A percentile compares a stretch with the other conserved stretches of the same genome.
Conservation (phyloP, 2,113 vertebrate species). For the Chaetorhynchus papuensis region DNA sequence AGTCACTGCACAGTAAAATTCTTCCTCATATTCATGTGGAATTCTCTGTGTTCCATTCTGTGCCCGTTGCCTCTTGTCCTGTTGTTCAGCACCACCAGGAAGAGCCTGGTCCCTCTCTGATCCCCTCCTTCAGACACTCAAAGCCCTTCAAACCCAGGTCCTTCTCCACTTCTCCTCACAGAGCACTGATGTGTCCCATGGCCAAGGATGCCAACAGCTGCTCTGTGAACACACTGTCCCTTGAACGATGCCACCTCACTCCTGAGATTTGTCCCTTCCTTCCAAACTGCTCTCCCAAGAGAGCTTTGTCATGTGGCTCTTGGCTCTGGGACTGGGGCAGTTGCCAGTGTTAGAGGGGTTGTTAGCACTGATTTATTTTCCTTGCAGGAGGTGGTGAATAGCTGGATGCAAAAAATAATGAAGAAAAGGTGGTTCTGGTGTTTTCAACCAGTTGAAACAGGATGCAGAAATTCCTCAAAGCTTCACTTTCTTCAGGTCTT, state of each 20-base stretch:
- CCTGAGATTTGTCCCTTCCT: neutral
- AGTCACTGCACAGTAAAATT: neutral
- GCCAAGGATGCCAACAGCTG: neutral
- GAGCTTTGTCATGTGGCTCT: neutral
- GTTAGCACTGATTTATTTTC: neutral
- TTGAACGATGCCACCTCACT: neutral
- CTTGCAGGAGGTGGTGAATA: neutral
- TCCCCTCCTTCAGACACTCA: neutral
- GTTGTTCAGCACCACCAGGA: neutral
- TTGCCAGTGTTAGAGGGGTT: neutral
- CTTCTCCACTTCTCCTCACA: neutral
- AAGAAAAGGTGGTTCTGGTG: neutral
- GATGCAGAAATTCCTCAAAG: neutral
- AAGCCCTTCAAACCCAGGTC: neutral
- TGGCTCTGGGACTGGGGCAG: neutral
- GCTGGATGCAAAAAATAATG: neutral
- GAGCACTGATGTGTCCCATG: fast-evolving
- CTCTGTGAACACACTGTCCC: neutral
- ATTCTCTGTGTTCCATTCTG: neutral
- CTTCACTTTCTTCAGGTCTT: neutral
- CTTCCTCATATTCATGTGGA: neutral
- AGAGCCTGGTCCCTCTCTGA: neutral
- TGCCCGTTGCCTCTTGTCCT: neutral
- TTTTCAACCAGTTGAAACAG: neutral
- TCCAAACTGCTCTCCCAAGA: neutral